Conservation (phyloP, 1,140 invertebrate genomes). For the Aphis craccivora region DNA sequence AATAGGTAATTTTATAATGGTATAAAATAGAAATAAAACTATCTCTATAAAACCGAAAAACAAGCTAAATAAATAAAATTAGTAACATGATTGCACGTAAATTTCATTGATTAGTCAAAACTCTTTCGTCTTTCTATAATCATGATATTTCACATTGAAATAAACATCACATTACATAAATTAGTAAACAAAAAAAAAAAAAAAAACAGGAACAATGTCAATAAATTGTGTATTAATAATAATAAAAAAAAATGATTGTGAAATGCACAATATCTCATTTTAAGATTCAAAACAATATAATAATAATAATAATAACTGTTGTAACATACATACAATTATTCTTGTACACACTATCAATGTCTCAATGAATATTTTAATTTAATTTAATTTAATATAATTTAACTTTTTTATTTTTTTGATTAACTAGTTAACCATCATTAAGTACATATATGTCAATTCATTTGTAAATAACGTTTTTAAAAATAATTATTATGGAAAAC, state of each 20-base stretch:
- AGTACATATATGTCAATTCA: background rate
- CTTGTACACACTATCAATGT: background rate
- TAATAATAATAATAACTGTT: background rate
- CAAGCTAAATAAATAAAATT: slow-evolving; percentile 39
- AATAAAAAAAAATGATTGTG: background rate
- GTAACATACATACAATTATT: background rate
- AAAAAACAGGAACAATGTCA: slow-evolving; percentile 46
- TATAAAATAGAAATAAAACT: slow-evolving; percentile 32
- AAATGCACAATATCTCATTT: background rate
- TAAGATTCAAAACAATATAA: background rate
- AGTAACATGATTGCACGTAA: slow-evolving; percentile 51
- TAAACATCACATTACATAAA: slow-evolving; percentile 49
- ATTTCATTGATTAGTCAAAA: slow-evolving; percentile 33
- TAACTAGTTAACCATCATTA: slow-evolving; percentile 38
- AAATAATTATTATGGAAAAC: background rate
- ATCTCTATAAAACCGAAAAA: slow-evolving; percentile 21
- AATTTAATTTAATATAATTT: background rate
- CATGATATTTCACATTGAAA: slow-evolving; percentile 27
- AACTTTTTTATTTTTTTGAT: background rate
- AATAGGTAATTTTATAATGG: slow-evolving; percentile 34
- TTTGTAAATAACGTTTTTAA: background rate
- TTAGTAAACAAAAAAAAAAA: slow-evolving; percentile 40
- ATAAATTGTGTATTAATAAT: slow-evolving; percentile 33
- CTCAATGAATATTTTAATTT: background rate
- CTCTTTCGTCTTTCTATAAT: slow-evolving; percentile 14